These are phyloP conservation scores for Illadopsis cleaveri DNA, from an alignment of 2,113 vertebrate genomes.

Conservation along the genomic window DNA sequence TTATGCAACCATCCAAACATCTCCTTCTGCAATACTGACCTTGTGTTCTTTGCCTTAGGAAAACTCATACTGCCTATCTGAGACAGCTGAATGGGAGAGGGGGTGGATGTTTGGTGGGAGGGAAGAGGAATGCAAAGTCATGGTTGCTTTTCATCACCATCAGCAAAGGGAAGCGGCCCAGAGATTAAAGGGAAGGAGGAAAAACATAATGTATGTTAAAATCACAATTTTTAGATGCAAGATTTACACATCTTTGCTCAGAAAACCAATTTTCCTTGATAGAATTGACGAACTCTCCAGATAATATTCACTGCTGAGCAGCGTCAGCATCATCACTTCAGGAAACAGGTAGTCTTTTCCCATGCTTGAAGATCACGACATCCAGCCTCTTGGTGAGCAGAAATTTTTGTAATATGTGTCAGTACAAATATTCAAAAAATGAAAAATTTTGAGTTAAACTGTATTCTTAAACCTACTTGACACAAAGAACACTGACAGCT, in stretches of 20 bases:
- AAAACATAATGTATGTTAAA: not conserved
- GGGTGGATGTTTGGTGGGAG: not conserved
- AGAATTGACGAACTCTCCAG: not conserved
- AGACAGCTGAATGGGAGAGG: not conserved
- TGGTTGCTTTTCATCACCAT: not conserved
- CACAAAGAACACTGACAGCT: not conserved
- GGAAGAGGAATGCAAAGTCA: not conserved
- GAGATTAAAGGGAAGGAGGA: not conserved
- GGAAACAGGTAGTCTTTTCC: not conserved
- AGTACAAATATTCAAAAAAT: not conserved
- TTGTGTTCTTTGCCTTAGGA: not conserved
- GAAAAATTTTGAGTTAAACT: not conserved
- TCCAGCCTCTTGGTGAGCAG: not conserved
- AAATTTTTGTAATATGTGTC: not conserved
- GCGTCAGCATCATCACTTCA: not conserved
- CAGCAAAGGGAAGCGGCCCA: not conserved
- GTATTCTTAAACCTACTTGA: not conserved
- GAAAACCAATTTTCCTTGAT: not conserved
- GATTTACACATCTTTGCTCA: not conserved
- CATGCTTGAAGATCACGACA: not conserved
- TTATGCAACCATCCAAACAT: not conserved
- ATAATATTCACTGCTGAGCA: not conserved
- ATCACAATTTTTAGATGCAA: not conserved
- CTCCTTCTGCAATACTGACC: not conserved
- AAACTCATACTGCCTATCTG: not conserved